Evolutionary conservation across 2,888 invertebrate species (phyloP), one percentile per base, ranked within the genome.

Genomic region (Hydriomena furcata): DNA sequence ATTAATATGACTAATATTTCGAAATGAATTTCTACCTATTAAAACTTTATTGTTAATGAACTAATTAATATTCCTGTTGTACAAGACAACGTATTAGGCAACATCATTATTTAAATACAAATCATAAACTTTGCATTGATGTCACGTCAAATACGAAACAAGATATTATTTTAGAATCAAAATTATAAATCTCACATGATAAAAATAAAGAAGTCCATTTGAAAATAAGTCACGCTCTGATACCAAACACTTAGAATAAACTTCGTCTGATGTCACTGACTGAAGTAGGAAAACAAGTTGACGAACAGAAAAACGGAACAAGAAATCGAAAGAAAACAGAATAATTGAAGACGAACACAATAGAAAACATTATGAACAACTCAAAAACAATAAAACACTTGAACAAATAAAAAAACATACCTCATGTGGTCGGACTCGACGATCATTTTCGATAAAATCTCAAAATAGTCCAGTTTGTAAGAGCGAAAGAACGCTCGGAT

Each of bases 341-440:
- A 51, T 43, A 55, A 50, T 46, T 57, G 8, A 55, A 57, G 3
- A 43, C 13, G 21, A 59, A 61, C 63, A 68, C 53, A 65, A 68
- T 58, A 57, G 36, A 25, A 66, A 60, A 59, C 38, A 58, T 61
- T 55, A 69, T 53, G 51, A 66, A 62, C 65, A 62, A 61, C 42
- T 61, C 41, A 62, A 74, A 76, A 81, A 73, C 66, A 79, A 71
- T 66, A 60, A 54, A 71, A 74, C 78, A 83, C 74, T 82, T 81
- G 80, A 69, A 68, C 64, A 82, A 84, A 83, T 73, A 73, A 60
- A 66, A n/a, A 70, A 69, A 75, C 84, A 66, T 88, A 90, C 90
- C 90, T 89, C 84, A 89, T 75, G 80, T 90, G 89, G 82, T 91
- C 91, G 69, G 87, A 82, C 69, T 91, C 91, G 71, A 91, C 91